Evolutionary conservation across 1,140 invertebrate genomes (phyloP).

Genomic region (Drosophila burlai): DNA sequence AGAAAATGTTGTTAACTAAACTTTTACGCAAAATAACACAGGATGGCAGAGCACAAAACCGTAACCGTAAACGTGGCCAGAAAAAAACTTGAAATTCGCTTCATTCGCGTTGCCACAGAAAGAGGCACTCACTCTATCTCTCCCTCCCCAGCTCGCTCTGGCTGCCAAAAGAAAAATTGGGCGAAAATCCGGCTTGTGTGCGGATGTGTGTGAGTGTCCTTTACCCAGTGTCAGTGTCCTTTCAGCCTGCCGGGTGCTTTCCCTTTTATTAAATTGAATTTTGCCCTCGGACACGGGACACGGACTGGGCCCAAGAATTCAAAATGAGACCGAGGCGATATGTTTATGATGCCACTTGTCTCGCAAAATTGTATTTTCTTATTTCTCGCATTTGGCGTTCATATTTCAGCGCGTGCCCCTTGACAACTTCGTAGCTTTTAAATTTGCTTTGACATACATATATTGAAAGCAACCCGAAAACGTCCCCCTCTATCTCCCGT

Average conservation of each 20-base stretch:
- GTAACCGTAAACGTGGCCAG: conserved; percentile 30
- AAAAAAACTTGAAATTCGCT: conserved; percentile 49
- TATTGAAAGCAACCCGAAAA: conserved; percentile 29
- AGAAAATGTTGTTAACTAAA: conserved; percentile 73
- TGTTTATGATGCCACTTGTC: conserved; percentile 69
- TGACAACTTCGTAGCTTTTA: conserved; percentile 53
- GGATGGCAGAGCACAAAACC: conserved; percentile 20
- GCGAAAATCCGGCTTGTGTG: conserved; percentile 21
- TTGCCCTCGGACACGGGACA: conserved; percentile 42
- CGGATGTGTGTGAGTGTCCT: not conserved
- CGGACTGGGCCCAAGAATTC: conserved; percentile 52
- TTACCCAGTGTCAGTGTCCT: conserved; percentile 15
- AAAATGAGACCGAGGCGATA: conserved; percentile 49
- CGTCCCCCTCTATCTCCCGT: conserved; percentile 17
- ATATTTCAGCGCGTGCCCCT: conserved; percentile 61
- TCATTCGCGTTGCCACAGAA: conserved; percentile 58
- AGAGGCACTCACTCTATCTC: conserved; percentile 56
- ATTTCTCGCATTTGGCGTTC: conserved; percentile 52
- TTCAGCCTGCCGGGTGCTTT: conserved; percentile 45
- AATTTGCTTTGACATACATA: conserved; percentile 77
- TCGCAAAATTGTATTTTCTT: conserved; percentile 56
- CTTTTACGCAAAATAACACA: conserved; percentile 55
- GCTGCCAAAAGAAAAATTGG: conserved; percentile 35
- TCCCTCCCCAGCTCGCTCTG: conserved; percentile 4
- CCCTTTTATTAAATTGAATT: conserved; percentile 73